Conservation (phyloP, 2,113 vertebrate species). For the Upupa epops region DNA sequence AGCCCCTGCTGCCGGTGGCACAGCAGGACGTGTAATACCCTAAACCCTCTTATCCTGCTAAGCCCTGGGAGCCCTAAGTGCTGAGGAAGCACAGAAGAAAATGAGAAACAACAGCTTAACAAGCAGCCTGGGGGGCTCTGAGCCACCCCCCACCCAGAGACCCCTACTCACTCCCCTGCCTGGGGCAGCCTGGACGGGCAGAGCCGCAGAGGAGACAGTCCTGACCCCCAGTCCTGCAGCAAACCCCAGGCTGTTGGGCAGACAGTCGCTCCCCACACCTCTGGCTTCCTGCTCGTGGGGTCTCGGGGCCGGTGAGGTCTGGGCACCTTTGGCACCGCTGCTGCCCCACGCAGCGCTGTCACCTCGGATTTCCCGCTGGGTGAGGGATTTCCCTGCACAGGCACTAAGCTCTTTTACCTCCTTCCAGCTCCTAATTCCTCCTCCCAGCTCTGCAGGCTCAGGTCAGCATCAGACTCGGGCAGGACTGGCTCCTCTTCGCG, state of each 20-base stretch:
- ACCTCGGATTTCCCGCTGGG: background rate
- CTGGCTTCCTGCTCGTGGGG: background rate
- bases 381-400: background rate
- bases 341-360: background rate
- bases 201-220: accelerated
- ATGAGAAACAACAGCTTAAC: slow-evolving; percentile 31
- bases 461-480: background rate
- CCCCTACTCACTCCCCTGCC: accelerated
- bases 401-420: slow-evolving; percentile 40
- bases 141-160: background rate
- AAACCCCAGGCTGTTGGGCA: accelerated
- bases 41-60: slow-evolving; percentile 47
- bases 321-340: accelerated
- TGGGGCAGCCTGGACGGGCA: background rate
- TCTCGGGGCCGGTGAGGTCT: accelerated
- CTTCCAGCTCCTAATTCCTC: slow-evolving; percentile 49
- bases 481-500: background rate
- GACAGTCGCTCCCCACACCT: accelerated
- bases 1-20: background rate
- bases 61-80: slow-evolving; percentile 18
- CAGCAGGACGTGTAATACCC: slow-evolving; percentile 17
- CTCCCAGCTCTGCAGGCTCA: background rate
- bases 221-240: background rate
- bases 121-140: background rate
- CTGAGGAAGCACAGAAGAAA: slow-evolving; percentile 39